A percentile compares a stretch with the other conserved stretches of the same genome.
Conservation (phyloP, 2,113 vertebrate genomes). For the Entelurus aequoreus region DNA sequence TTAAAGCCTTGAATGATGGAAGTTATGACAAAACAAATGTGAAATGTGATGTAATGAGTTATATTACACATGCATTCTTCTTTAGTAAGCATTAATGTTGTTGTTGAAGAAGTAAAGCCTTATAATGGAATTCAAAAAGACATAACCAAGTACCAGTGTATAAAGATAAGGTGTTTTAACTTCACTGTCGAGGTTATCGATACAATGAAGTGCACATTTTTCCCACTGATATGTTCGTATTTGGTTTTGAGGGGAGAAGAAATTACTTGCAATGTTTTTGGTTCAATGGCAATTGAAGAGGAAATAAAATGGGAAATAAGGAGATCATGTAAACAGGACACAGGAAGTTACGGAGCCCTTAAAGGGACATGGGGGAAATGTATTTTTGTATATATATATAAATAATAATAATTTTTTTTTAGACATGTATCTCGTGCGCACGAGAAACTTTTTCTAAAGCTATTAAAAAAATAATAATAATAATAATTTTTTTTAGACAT, state of each 20-base stretch:
- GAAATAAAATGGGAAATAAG: slow-evolving; percentile 12
- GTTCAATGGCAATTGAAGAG: slow-evolving; percentile 33
- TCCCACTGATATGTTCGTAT: slow-evolving; percentile 32
- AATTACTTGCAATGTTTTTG: slow-evolving; percentile 42
- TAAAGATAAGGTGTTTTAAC: slow-evolving; percentile 12
- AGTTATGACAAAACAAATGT: slow-evolving; percentile 34
- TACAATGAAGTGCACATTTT: slow-evolving; percentile 20
- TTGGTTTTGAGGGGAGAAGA: slow-evolving; percentile 41
- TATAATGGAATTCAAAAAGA: slow-evolving; percentile 33
- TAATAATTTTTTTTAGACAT: no score
- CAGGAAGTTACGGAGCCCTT: no score
- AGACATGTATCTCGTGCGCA: no score
- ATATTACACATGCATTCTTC: slow-evolving; percentile 51
- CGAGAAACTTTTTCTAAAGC: no score
- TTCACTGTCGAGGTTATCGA: slow-evolving; percentile 26
- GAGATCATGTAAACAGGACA: slow-evolving; percentile 37
- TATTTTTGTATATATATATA: no score
- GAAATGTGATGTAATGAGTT: slow-evolving; percentile 30
- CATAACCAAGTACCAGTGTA: slow-evolving; percentile 53
- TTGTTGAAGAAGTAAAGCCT: slow-evolving; percentile 27
- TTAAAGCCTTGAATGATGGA: slow-evolving; percentile 46
- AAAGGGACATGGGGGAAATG: no score
- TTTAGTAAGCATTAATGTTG: slow-evolving; percentile 18
- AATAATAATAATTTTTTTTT: no score
- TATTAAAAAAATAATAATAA: no score